Conservation (phyloP, 2,797 vertebrate species). For the Myotis myotis region DNA sequence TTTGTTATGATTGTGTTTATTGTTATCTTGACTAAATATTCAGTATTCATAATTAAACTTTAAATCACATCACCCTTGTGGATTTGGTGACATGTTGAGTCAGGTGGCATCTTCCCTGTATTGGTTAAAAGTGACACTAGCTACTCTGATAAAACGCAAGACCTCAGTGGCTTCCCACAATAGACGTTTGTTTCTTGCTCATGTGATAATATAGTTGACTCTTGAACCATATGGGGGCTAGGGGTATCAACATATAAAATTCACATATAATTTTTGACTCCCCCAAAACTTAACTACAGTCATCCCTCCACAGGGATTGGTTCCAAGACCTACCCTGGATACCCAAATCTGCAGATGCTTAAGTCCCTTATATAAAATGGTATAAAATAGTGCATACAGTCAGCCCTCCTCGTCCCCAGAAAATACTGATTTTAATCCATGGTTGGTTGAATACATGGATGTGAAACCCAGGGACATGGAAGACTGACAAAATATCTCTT, state of each 20-base stretch:
- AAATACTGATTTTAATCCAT: not conserved
- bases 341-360: not conserved
- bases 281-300: not conserved
- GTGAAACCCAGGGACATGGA: not conserved
- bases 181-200: not conserved
- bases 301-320: not conserved
- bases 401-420: not conserved
- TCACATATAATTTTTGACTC: not conserved
- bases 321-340: not conserved
- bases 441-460: not conserved
- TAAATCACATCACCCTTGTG: not conserved
- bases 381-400: not conserved
- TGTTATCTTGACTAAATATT: not conserved
- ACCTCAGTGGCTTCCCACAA: not conserved
- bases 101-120: not conserved
- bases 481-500: not conserved
- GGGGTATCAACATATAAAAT: not conserved
- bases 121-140: not conserved
- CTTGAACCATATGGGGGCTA: too few relatives aligned
- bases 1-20: not conserved
- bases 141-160: not conserved
- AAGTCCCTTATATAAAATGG: not conserved
- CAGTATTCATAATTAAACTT: not conserved
- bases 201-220: not conserved
- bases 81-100: not conserved